Evolutionary conservation across 2,888 invertebrate genomes (phyloP), one percentile per base, ranked within the genome.

Genomic region (Uloborus plumipes): DNA sequence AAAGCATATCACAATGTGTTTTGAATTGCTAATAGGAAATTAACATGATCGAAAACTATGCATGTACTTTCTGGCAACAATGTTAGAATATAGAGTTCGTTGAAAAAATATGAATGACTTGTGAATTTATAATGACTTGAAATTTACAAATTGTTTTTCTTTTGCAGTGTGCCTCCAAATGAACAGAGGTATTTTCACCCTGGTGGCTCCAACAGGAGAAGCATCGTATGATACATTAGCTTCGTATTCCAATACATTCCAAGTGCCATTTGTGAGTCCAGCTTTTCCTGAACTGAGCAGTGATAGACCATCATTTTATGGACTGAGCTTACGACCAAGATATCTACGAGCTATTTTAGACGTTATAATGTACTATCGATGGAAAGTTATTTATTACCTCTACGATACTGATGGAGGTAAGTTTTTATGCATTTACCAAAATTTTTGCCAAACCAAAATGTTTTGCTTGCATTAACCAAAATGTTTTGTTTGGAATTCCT

Each of bases 331-430:
- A 94, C 92, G 97, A 85, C 98, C 99, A 55, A 95, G 98, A 90
- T 97, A 97, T 90, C 96, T 97, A 89, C 94, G 94, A 88, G 97
- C 98, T 80, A 94, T 99, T 88, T 94, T 98, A 86, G 98, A 98
- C 90, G 94, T 97, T 80, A 96, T 99, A 87, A 92, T 94, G 85
- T 94, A 95, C 90, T 98, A 98, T 89, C 94, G 93, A 64, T 97
- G 97, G 97, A 92, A 93, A 87, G 93, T 93, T 88, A 93, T 97
- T 86, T 94, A 96, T 88, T 96, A 95, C 90, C 91, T 97, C 87
- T 96, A 96, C 89, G 95, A 96, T 89, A 94, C 95, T 0, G 94
- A 96, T 88, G 95, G 96, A 88, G 95, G 96, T 96, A 90, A 92
- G 94, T 91, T 39, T 15, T 64, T 55, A 16, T 9, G 39, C 7